A percentile compares a stretch with the other conserved stretches of the same genome.
phyloP scores from a whole-genome alignment of 2,888 invertebrate species.

The Metopia argyrocephala region DNA sequence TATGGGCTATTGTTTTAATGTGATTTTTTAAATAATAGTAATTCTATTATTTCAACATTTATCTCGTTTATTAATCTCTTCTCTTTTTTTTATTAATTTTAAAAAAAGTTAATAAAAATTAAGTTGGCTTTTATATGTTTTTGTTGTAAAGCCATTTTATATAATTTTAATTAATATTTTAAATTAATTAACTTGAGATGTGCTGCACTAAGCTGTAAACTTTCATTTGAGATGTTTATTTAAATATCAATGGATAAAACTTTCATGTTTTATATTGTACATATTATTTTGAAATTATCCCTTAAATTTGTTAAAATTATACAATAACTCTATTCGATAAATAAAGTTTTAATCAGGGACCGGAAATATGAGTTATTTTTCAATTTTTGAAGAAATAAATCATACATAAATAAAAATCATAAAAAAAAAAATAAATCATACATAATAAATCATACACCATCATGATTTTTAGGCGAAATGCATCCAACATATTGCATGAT shows the following conservation, averaged over 20 bases:
- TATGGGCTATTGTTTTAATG: no score
- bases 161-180: conserved; percentile 55
- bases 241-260: background rate
- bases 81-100: background rate
- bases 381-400: no score
- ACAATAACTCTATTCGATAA: no score
- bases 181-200: conserved; percentile 42
- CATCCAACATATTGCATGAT: no score
- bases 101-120: conserved; percentile 27
- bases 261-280: background rate
- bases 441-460: no score
- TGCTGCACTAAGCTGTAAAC: background rate
- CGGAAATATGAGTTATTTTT: no score
- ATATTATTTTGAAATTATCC: background rate
- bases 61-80: background rate
- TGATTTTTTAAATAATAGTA: no score
- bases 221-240: conserved; percentile 23
- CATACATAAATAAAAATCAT: no score
- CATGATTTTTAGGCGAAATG: no score
- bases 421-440: no score
- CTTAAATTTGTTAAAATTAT: background rate
- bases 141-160: conserved; percentile 14
- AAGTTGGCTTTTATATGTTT: background rate
- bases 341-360: no score
- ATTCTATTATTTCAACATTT: background rate